Base-by-base conservation (phyloP, 2,797 vertebrate genomes). In the Echiichthys vipera region DNA sequence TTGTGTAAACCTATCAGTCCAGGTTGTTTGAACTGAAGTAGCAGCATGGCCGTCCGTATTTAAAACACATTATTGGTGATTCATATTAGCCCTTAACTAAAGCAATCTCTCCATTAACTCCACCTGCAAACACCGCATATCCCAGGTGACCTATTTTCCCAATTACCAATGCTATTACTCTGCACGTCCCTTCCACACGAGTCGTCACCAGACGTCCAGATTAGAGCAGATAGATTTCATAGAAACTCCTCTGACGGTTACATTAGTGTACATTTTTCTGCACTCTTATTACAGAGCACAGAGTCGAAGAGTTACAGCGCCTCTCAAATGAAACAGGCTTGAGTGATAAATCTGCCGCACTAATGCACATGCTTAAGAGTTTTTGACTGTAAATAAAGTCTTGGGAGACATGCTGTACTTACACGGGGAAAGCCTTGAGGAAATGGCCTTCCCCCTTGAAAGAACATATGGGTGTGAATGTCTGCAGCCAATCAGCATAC, bases 1-100 rank as follows among this genome's bases (percentile, higher is more conserved):
- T 65, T 77, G 90, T 88, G 89, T 90, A 89, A 88, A 90, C 89
- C 78, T 76, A 95, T 96, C 94, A 95, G 91, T 96, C 93, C 90
- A 80, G 93, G 89, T 90, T 91, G 95, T 93, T 95, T 95, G 94
- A 93, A 92, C 91, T 86, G 86, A 94, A 93, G 94, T 94, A 93
- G 94, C 95, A 93, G 90, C 91, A 74, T 55, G 84, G 89, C 88
- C 93, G 90, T 93, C 92, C 89, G 74, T 94, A 93, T 93, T 92
- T 88, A 92, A 90, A 92, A 93, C 81, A 69, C 80, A 91, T 93
- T 90, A 90, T 89, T 68, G 12, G 80, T 89, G 93, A 94, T 91
- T 94, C 88, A 91, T 93, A 85, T 89, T 83, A 82, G 88, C 80
- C 79, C 77, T 86, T 85, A 93, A 88, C 87, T 86, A 88, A 91